Evolutionary conservation across 2,888 invertebrate species (phyloP), one percentile per base, ranked within the genome.

Genomic region (Cryptocephalus primarius): DNA sequence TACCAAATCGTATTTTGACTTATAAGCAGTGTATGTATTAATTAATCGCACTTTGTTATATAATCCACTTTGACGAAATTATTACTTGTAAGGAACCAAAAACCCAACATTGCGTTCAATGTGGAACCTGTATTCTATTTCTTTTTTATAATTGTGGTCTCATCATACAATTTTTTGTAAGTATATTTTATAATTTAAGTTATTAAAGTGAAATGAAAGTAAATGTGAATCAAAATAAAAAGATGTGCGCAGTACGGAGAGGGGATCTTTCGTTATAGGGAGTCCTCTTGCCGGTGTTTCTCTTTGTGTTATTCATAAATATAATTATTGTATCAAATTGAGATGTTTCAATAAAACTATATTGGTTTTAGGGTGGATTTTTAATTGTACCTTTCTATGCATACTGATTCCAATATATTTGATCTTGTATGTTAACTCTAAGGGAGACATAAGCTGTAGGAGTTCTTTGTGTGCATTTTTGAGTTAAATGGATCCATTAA

Each of bases 331-430:
- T 68, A 68, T 64, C 65, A 66, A 64, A 61, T 22, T 59, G 56
- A 62, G 57, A 63, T 65, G 66, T 67, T 67, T 67, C 62, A 68
- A 67, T 66, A 68, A 60, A 65, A 67, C 54, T 59, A 65, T 61
- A 61, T 63, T 62, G 62, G 63, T 64, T 64, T 58, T 55, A 59
- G 11, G 11, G 6, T 4, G 36, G 2, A 6, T 11, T 12, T 36
- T 36, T 36, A 22, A 2, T 22, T 22, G 22, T 22, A 22, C 22
- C 22, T 22, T 22, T 22, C 22, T 22, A 22, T 22, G 22, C 22
- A 6, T 22, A 22, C 22, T 22, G 22, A 22, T 22, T 22, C 22
- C 22, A 22, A 22, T 22, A 22, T 22, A 22, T 22, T 22, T 22
- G 6, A 4, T 22, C 2, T 22, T 22, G 22, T 22, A n/a, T 22